phyloP scores from a whole-genome alignment of 2,113 vertebrate species.

The Tyto alba region DNA sequence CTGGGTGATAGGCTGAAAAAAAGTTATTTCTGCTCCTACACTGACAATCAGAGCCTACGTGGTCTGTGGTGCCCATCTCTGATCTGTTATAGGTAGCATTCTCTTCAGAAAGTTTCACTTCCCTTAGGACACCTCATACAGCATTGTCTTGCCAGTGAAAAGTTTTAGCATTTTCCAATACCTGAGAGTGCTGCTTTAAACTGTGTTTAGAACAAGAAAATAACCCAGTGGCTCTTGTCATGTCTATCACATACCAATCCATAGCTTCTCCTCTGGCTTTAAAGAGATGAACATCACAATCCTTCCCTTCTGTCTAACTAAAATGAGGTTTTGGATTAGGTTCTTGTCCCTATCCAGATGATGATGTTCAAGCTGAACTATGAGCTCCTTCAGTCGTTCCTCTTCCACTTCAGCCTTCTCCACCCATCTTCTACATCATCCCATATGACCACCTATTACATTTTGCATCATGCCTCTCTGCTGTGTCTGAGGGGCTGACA shows the following conservation, averaged over 20 bases:
- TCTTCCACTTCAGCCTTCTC: not conserved
- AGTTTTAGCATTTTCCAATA: not conserved
- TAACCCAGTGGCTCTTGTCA: not conserved
- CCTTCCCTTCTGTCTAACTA: not conserved
- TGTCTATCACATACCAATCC: not conserved
- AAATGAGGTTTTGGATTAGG: not conserved
- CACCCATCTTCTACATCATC: not conserved
- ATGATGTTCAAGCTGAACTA: not conserved
- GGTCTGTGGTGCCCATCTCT: not conserved
- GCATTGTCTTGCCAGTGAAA: not conserved
- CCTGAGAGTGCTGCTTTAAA: not conserved
- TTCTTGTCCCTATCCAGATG: not conserved
- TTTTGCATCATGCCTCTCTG: not conserved
- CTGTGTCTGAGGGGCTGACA: not conserved
- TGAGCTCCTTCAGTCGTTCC: not conserved
- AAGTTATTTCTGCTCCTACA: not conserved
- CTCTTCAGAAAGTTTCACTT: not conserved
- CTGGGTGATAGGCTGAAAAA: not conserved
- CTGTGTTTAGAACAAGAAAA: not conserved
- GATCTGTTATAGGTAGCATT: not conserved
- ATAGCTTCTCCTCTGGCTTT: not conserved
- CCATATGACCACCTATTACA: not conserved
- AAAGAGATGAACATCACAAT: not conserved
- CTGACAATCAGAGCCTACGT: rapidly evolving
- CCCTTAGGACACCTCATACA: not conserved